Evolutionary conservation across 2,888 invertebrate species (phyloP).

Genomic region (Graphium colonna): DNA sequence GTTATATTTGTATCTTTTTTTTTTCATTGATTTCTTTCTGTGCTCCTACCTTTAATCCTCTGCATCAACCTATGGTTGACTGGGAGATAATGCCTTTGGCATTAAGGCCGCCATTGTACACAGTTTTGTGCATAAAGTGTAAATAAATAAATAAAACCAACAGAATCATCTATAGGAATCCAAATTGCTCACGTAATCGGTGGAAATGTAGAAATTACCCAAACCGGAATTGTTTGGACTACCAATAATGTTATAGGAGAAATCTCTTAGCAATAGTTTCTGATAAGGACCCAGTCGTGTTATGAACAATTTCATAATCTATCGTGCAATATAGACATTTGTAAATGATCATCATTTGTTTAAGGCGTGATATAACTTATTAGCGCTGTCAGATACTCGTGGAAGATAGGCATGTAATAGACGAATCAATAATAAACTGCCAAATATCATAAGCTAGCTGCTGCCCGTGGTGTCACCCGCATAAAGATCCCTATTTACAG

Average conservation of each 20-base stretch:
- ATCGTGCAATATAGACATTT: slow-evolving; percentile 6
- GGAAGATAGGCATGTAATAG: neutral
- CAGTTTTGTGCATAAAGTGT: too few relatives aligned
- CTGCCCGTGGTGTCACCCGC: too few relatives aligned
- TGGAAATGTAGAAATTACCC: neutral
- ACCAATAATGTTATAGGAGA: neutral
- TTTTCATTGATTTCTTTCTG: too few relatives aligned
- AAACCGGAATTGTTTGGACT: slow-evolving; percentile 6
- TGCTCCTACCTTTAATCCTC: too few relatives aligned
- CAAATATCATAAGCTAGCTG: slow-evolving; percentile 1
- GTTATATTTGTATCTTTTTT: too few relatives aligned
- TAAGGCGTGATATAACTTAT: neutral
- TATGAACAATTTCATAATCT: slow-evolving; percentile 12
- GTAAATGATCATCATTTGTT: slow-evolving; percentile 14
- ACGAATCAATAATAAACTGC: slow-evolving; percentile 7
- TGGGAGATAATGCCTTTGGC: too few relatives aligned
- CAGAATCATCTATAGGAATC: too few relatives aligned
- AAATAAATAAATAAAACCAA: too few relatives aligned
- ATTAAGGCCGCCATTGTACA: too few relatives aligned
- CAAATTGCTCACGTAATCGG: neutral
- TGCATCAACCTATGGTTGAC: too few relatives aligned
- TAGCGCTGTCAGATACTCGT: slow-evolving; percentile 4
- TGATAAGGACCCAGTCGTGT: neutral
- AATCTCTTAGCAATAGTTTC: neutral
- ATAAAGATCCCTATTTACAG: too few relatives aligned